A percentile compares a stretch with the other conserved stretches of the same genome.
phyloP scores from a whole-genome alignment of 2,797 vertebrate species.

The Toxotes lorentzi region DNA sequence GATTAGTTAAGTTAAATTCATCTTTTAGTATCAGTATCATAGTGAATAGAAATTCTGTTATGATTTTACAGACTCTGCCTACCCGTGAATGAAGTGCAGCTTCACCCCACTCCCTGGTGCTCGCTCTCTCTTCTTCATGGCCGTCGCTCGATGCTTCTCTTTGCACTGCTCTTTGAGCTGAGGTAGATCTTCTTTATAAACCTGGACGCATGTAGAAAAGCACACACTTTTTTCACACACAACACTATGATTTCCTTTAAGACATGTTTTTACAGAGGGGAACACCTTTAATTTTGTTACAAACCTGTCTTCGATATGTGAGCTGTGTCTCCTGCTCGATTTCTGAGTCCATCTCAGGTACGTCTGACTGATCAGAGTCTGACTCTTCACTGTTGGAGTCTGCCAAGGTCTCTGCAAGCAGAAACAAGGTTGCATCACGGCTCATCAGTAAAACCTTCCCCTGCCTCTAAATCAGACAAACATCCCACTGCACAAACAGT shows the following conservation, averaged over 20 bases:
- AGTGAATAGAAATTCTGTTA: background rate
- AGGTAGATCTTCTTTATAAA: constrained; percentile 99
- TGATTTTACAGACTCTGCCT: constrained; percentile 50
- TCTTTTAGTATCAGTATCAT: background rate
- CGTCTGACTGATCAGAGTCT: constrained; percentile 97
- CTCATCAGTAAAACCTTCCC: constrained; percentile 3
- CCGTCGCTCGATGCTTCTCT: constrained; percentile 91
- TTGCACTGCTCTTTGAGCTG: constrained; percentile 99
- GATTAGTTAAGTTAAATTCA: constrained; percentile 5
- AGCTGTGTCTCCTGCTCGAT: constrained; percentile 98
- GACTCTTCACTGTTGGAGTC: constrained; percentile 99
- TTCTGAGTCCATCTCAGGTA: constrained; percentile 99
- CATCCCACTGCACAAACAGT: constrained; percentile 13
- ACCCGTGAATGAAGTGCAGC: constrained; percentile 98
- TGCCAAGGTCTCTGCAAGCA: constrained; percentile 90
- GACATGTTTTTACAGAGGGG: background rate
- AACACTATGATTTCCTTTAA: background rate
- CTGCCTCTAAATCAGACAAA: constrained; percentile 45
- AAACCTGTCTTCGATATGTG: constrained; percentile 95
- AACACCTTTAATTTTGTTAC: constrained; percentile 26
- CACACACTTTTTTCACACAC: constrained; percentile 2
- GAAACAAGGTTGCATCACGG: constrained; percentile 56
- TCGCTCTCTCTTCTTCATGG: constrained; percentile 93
- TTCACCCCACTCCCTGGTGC: constrained; percentile 92
- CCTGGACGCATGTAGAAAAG: constrained; percentile 78